Evolutionary conservation across 1,140 invertebrate genomes (phyloP), one percentile per base, ranked within the genome.

Genomic region (Drosophila parabipectinata): DNA sequence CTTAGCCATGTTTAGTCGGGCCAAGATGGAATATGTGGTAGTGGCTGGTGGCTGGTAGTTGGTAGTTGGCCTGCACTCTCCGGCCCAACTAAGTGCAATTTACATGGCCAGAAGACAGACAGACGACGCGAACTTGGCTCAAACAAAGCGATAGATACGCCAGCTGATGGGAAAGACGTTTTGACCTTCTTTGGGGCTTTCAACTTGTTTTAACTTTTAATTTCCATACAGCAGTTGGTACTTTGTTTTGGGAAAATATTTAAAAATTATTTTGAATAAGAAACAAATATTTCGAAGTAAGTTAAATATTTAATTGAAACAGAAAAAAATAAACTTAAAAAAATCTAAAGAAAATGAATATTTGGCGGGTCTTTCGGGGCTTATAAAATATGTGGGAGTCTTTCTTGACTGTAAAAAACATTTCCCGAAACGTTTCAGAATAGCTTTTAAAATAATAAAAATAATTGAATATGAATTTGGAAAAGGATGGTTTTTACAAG

Each of bases 1-100:
- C 80, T 79, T 83, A 79, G 81, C 68, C 54, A 61, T 60, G 30
- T 72, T 54, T 57, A 56, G 37, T 54, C 67, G 14, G 41, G 51
- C 63, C 63, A 69, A 56, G 69, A 58, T 45, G 59, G 34, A 48
- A 39, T 59, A 47, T 44, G 30, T 57, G 56, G 50, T n/a, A 24
- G 15, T 8, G 14, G 44, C n/a, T 37, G 34, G 34, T 37, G 53
- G 28, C 24, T 55, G 44, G 47, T 39, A 10, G n/a, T 12, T 55
- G 44, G 47, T 39, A 10, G n/a, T 12, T 14, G 18, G 15, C 21
- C 0, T 4, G 8, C 4, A 57, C 14, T 34, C 30, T 61, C 30
- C 15, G 21, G 32, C 30, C 10, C 21, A 48, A 41, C 44, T 37
- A 41, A 71, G 52, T 71, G 64, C 67, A 71, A 68, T 69, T 69